Evolutionary conservation across 2,888 invertebrate genomes (phyloP).

Genomic region (Zootermopsis nevadensis): DNA sequence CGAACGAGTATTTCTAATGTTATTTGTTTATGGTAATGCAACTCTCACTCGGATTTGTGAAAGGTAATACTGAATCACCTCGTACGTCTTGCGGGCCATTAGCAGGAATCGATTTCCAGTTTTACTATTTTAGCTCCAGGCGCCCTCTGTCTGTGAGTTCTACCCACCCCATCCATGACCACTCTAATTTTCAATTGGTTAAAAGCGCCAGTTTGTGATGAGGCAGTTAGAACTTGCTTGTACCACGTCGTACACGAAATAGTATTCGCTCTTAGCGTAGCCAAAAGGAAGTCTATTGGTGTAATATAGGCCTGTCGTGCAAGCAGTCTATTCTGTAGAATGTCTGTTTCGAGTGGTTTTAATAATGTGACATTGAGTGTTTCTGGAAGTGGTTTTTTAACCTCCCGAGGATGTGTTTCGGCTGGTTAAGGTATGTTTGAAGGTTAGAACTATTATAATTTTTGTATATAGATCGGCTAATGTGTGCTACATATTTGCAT

Average conservation of each 20-base stretch:
- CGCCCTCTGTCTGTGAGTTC: background rate
- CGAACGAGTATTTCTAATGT: no score
- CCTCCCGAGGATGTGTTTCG: background rate
- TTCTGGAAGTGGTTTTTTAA: background rate
- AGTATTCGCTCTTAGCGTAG: no score
- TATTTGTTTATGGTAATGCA: no score
- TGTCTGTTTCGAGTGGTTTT: no score
- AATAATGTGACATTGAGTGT: background rate
- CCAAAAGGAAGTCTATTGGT: background rate
- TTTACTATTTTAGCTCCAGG: background rate
- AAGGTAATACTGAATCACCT: no score
- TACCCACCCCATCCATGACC: background rate
- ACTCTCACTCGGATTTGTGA: no score
- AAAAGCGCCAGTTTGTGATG: background rate
- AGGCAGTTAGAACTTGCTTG: background rate
- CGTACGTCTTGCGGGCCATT: background rate
- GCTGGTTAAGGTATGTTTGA: background rate
- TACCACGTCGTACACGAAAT: background rate
- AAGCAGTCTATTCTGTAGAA: background rate
- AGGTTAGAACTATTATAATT: constrained; percentile 13
- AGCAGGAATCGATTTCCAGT: background rate
- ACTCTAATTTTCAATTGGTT: background rate
- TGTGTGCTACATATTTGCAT: background rate
- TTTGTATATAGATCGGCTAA: no score
- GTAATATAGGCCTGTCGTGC: background rate